A percentile compares a stretch with the other conserved stretches of the same genome.
Conservation (phyloP, 2,888 invertebrate genomes). For the Lycophotia porphyrea region DNA sequence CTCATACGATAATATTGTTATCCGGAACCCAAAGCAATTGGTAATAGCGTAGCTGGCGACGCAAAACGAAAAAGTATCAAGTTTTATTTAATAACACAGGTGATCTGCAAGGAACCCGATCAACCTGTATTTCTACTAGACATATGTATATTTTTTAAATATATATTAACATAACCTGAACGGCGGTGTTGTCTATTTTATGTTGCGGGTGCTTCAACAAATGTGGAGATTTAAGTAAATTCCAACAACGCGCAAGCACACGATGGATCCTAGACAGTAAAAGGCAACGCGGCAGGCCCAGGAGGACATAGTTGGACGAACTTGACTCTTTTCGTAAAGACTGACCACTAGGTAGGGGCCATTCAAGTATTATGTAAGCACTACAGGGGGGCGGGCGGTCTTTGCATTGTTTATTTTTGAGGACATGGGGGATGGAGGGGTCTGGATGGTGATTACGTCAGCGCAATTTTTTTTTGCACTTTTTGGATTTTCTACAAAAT, state of each 20-base stretch:
- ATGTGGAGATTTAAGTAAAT: background rate
- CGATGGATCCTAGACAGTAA: background rate
- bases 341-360: too few relatives aligned
- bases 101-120: conserved; percentile 20
- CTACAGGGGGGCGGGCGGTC: too few relatives aligned
- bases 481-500: too few relatives aligned
- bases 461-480: too few relatives aligned
- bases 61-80: conserved; percentile 3
- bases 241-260: background rate
- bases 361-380: too few relatives aligned
- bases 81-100: conserved; percentile 48
- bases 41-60: background rate
- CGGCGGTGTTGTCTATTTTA: background rate
- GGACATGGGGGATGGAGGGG: too few relatives aligned
- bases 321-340: background rate
- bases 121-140: conserved; percentile 52
- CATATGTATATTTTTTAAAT: conserved; percentile 7
- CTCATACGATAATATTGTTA: background rate
- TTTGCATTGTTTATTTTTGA: too few relatives aligned
- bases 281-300: background rate
- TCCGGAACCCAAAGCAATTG: background rate
- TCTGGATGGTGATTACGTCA: too few relatives aligned
- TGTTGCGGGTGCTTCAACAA: conserved; percentile 17
- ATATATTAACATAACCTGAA: conserved; percentile 51
- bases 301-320: background rate